Conservation (phyloP, 35 echinoderm and acorn worm species). For the Apostichopus californicus region DNA sequence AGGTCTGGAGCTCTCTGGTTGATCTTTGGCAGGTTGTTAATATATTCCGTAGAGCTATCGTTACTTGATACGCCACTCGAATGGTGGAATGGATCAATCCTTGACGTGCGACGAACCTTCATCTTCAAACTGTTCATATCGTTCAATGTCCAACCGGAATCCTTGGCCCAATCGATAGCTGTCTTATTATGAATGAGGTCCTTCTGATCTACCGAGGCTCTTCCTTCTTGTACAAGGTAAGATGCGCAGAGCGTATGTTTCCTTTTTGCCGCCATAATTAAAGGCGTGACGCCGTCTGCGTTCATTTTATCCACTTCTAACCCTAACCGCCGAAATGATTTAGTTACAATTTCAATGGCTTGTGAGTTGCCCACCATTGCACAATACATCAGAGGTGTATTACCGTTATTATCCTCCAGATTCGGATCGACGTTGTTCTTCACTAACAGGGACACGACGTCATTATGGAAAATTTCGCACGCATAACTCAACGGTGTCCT, state of each 20-base stretch:
- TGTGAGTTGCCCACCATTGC: constrained; percentile 64
- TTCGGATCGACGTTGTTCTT: constrained; percentile 96
- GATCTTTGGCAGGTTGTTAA: constrained; percentile 48
- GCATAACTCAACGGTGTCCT: constrained; percentile 92
- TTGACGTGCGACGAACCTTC: constrained; percentile 1
- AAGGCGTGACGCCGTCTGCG: constrained; percentile 77
- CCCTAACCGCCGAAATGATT: constrained; percentile 80
- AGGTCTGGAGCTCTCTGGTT: not conserved
- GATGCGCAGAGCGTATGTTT: constrained; percentile 76
- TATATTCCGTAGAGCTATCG: constrained; percentile 37
- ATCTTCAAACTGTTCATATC: constrained; percentile 59
- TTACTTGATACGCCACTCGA: constrained; percentile 46
- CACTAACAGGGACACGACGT: constrained; percentile 66
- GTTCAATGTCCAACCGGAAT: constrained; percentile 69
- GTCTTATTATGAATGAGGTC: constrained; percentile 77
- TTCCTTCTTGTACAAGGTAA: constrained; percentile 74
- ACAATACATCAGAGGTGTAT: constrained; percentile 77
- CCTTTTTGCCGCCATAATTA: constrained; percentile 75
- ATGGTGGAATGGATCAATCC: constrained; percentile 1
- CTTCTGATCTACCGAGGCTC: constrained; percentile 70
- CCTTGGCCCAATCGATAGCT: constrained; percentile 84
- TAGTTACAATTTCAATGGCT: constrained; percentile 73
- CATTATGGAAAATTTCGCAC: constrained; percentile 71
- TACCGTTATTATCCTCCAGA: constrained; percentile 88
- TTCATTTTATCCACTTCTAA: no score